Base-by-base conservation (phyloP, 2,888 invertebrate genomes). In the Spicauda simplicius region DNA sequence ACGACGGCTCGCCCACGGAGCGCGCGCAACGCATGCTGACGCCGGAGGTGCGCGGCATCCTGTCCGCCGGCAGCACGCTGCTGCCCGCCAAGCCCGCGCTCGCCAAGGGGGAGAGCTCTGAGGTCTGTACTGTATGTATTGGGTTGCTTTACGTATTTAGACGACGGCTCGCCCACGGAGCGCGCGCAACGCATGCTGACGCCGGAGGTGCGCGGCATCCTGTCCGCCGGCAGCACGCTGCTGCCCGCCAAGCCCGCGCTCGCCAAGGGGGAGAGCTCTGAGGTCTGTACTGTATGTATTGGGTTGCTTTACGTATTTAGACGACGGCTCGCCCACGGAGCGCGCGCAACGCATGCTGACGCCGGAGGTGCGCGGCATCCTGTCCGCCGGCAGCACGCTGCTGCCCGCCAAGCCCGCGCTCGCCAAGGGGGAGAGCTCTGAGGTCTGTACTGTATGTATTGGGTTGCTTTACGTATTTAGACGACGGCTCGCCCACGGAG, bases 31-130 rank as follows among this genome's bases (percentile, higher is more conserved):
- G 25, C 3, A 94, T 94, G 88, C 91, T 94, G 67, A 93, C 94
- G 11, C 93, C 91, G 0, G 94, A 93, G 80, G 91, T 93, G n/a
- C 79, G 93, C 59, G 94, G 94, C 2, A 94, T 94, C 57, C 79
- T 95, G 56, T 94, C 94, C 80, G 89, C 93, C 0, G 94, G 93
- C 1, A 86, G 89, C 7, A 93, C 92, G 5, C 89, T 91, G 8
- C 87, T 91, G 69, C 91, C 93, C n/a, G 70, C 78, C 14, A 88
- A 90, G 68, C 79, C 87, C 25, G 25, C 25, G 25, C 73, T 93
- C 71, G 85, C 90, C 0, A 93, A 93, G 71, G 93, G 93, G 54
- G 93, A 93, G 72, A 93, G 93, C 77, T 93, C 93, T 70, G 93
- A 93, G 91, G 93, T 93, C 72, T 30, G 64, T 64, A 64, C 30